Conservation (phyloP, 2,888 invertebrate species). For the Aethes cnicana region DNA sequence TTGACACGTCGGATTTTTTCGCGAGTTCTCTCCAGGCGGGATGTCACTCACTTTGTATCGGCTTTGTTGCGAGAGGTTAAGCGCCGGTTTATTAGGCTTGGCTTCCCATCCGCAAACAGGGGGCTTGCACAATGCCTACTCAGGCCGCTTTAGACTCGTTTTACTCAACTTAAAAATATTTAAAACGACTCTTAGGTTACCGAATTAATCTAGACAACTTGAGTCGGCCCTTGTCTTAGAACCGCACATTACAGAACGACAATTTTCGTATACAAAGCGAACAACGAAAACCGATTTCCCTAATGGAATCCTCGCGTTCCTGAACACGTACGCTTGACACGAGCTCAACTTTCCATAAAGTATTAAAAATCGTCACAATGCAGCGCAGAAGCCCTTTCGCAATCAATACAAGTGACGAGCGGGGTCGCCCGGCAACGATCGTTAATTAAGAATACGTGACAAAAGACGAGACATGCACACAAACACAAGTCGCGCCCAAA, state of each 20-base stretch:
- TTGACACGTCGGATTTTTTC: constrained; percentile 82
- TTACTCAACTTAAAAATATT: neutral
- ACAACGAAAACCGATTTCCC: constrained; percentile 24
- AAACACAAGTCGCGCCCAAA: constrained; percentile 74
- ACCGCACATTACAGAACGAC: neutral
- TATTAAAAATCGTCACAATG: constrained; percentile 53
- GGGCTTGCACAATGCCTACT: constrained; percentile 44
- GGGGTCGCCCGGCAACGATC: constrained; percentile 70
- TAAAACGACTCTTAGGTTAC: neutral
- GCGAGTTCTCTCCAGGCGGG: constrained; percentile 76
- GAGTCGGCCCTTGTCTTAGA: neutral
- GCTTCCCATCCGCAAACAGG: constrained; percentile 76
- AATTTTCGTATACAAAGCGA: constrained; percentile 9
- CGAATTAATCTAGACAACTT: neutral
- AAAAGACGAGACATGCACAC: constrained; percentile 81
- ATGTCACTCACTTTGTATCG: constrained; percentile 81
- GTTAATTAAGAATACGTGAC: constrained; percentile 84
- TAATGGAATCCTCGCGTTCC: constrained; percentile 21
- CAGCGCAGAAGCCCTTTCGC: constrained; percentile 55
- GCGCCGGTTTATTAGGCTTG: constrained; percentile 79
- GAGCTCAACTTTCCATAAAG: constrained; percentile 10
- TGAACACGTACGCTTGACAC: constrained; percentile 21
- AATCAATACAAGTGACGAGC: constrained; percentile 76
- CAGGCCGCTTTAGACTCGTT: neutral
- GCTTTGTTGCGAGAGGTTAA: constrained; percentile 80